Percentiles rank a stretch among this genome's conserved stretches.
phyloP scores from a whole-genome alignment of 2,888 invertebrate species.

The Bembecia ichneumoniformis region DNA sequence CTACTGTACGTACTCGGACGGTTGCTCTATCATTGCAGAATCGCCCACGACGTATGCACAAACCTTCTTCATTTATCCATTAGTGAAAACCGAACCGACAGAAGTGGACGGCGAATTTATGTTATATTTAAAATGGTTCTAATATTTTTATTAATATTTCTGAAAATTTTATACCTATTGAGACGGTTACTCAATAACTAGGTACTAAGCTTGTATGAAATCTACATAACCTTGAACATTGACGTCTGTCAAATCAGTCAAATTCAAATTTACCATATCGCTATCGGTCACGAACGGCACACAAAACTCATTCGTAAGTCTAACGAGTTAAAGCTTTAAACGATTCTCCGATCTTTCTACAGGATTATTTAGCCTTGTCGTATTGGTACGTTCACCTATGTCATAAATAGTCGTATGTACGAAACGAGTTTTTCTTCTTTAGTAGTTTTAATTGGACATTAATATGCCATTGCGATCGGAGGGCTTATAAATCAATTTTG shows the following conservation, averaged over 20 bases:
- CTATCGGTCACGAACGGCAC: neutral
- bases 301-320: neutral
- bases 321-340: neutral
- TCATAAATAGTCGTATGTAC: neutral
- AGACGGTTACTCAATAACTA: too few species aligned
- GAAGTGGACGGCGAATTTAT: too few species aligned
- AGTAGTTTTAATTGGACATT: neutral
- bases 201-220: conserved; percentile 3
- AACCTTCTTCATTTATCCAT: too few species aligned
- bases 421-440: neutral
- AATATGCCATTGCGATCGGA: neutral
- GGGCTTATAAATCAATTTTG: too few species aligned
- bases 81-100: too few species aligned
- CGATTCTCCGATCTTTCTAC: neutral
- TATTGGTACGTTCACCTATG: neutral
- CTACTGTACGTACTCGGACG: conserved; percentile 6
- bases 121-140: too few species aligned
- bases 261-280: neutral
- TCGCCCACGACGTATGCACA: too few species aligned
- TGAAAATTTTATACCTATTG: too few species aligned
- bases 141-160: too few species aligned
- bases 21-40: conserved; percentile 13
- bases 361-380: neutral
- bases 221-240: conserved; percentile 17
- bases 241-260: conserved; percentile 15